Evolutionary conservation across 2,797 vertebrate genomes (phyloP), one percentile per base, ranked within the genome.

Genomic region (Scarus forsteni): DNA sequence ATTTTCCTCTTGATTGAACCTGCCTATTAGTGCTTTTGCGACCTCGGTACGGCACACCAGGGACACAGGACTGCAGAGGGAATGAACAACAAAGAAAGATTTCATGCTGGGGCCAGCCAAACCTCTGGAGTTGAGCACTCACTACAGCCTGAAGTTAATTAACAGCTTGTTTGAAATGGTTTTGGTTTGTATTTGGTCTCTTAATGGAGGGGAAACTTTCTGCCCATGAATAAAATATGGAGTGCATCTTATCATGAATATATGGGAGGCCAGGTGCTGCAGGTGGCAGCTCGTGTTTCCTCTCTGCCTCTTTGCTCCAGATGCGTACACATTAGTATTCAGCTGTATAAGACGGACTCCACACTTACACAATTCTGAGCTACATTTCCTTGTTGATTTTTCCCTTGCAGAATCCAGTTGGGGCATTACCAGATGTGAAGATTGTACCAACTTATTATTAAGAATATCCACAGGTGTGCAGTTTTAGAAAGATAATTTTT

Each of bases 1-100:
- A 92, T 92, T 93, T 90, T 90, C 88, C 77, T 77, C 85, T 59
- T 89, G 88, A 92, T 90, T 83, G 87, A 85, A 60, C 52, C 66
- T 67, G 75, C 55, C 81, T 73, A 80, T 89, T 88, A 81, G 80
- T 73, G 77, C 27, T 60, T 63, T 77, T 54, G 68, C 64, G 65
- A 70, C 61, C 73, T 79, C 73, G 7, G 49, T 8, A 16, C 5
- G 27, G 66, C 75, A 56, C 75, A 73, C 56, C 5, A 43, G 70
- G 66, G 77, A 86, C n/a, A 8, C 38, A n/a, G 35, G 57, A 68
- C 38, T 68, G 73, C 57, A 43, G 57, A 52, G 61, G 57, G 80
- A 88, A 87, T 70, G 13, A 66, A 44, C 75, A 6, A 16, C 40
- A 63, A 71, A 73, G 69, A 5, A 57, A 66, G 72, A 81, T 66